Evolutionary conservation across 2,888 invertebrate genomes (phyloP), one percentile per base, ranked within the genome.

Genomic region (Choreutis nemorana): DNA sequence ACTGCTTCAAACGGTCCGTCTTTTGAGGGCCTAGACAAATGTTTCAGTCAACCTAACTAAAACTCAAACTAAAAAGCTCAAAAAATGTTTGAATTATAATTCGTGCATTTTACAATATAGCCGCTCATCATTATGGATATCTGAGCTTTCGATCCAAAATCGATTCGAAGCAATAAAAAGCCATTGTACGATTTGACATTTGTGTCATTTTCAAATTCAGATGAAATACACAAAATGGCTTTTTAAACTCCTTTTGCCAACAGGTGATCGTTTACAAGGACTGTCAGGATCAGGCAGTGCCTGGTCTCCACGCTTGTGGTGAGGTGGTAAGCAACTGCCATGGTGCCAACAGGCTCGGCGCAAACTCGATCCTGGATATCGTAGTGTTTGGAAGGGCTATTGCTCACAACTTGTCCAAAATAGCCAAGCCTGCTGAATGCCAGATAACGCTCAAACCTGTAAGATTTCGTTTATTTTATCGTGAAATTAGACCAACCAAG

Each of bases 331-430:
- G 91, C 55, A 92, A 94, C 27, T 97, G 97, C 2, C 99, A 99
- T 57, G 99, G 99, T 23, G 99, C 99, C 12, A 99, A 99, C 75
- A 84, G 99, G 26, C 85, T 99, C 12, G 99, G 99, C 14, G 98
- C 99, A 22, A 99, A 99, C 72, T 99, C 98, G 0, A 83, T 99
- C 25, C 81, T 99, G 8, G 99, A 99, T 81, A 70, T 97, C 39
- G 97, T 98, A 1, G 94, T 99, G 8, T 99, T 99, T 56, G 99
- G 99, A 10, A 85, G 95, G 37, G 93, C 96, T n/a, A 91, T 97
- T 50, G 93, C 94, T 2, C 82, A 86, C 32, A 91, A 93, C 4
- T 92, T 97, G 44, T 84, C 87, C 2, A 81, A 83, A 35, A 86
- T 87, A 40, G 81, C 85, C 54, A 91, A 88, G 51, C 97, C 98